phyloP scores from a whole-genome alignment of 2,113 vertebrate genomes.

The Apeltes quadracus region DNA sequence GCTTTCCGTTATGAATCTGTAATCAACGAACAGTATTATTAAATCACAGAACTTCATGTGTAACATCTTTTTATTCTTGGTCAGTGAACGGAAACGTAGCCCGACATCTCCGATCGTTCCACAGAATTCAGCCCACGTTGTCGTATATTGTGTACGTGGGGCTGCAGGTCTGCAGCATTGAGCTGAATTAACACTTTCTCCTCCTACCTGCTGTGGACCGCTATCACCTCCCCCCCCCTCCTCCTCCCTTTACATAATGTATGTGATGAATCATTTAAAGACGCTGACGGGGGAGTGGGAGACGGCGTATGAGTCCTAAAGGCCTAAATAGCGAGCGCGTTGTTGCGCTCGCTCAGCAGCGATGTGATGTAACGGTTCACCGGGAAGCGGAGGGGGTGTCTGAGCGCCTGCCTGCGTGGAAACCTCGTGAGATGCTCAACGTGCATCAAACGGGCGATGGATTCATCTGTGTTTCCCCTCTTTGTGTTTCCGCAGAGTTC shows the following conservation, averaged over 20 bases:
- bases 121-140: constrained; percentile 36
- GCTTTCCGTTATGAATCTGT: neutral
- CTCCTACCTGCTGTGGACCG: constrained; percentile 59
- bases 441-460: constrained; percentile 29
- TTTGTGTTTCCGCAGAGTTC: constrained; percentile 80
- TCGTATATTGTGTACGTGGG: constrained; percentile 15
- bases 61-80: neutral
- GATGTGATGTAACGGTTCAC: constrained; percentile 57
- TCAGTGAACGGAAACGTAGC: neutral
- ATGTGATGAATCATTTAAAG: constrained; percentile 68
- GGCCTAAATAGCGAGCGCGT: constrained; percentile 50
- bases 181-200: constrained; percentile 51
- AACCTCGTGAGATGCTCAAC: constrained; percentile 31
- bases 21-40: neutral
- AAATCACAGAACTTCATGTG: neutral
- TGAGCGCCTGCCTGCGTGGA: constrained; percentile 25
- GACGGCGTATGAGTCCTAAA: constrained; percentile 56
- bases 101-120: constrained; percentile 23
- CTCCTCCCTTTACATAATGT: constrained; percentile 69
- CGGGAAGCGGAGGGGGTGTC: constrained; percentile 14
- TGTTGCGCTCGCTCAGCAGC: constrained; percentile 51
- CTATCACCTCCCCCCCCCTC: constrained; percentile 41
- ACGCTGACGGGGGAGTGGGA: constrained; percentile 57
- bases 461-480: constrained; percentile 30
- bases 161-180: constrained; percentile 37